phyloP scores from a whole-genome alignment of 2,113 vertebrate species.

The Chionis minor region DNA sequence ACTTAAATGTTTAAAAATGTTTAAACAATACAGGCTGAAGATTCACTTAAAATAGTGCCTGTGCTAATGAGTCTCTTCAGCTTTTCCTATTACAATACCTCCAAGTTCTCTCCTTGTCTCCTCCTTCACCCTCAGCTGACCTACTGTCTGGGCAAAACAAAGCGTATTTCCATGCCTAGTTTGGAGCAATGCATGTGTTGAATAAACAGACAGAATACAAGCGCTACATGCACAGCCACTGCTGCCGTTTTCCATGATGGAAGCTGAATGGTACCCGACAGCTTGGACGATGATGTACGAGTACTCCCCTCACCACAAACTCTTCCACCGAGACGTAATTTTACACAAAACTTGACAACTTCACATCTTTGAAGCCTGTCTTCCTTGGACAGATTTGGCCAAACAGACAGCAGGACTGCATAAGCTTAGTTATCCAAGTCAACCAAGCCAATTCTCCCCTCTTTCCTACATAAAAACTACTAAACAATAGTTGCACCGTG shows the following conservation, averaged over 20 bases:
- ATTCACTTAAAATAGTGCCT: background rate
- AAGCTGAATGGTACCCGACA: background rate
- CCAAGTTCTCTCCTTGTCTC: background rate
- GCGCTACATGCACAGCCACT: background rate
- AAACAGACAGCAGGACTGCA: background rate
- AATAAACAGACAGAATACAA: background rate
- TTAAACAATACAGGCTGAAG: background rate
- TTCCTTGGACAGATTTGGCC: background rate
- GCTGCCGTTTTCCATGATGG: background rate
- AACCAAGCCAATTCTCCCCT: background rate
- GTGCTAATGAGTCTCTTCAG: background rate
- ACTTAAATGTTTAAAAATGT: background rate
- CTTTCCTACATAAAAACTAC: background rate
- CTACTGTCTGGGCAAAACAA: background rate
- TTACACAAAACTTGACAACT: background rate
- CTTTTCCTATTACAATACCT: background rate
- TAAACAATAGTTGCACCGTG: background rate
- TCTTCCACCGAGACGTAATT: background rate
- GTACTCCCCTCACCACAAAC: background rate
- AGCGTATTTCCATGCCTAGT: background rate
- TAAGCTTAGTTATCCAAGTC: background rate
- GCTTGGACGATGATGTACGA: background rate
- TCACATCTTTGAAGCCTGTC: background rate
- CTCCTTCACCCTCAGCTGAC: background rate
- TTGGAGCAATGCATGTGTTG: background rate